A percentile compares a stretch with the other conserved stretches of the same genome.
Evolutionary conservation across 2,113 vertebrate species (phyloP).

Genomic region (Narcine bancroftii): DNA sequence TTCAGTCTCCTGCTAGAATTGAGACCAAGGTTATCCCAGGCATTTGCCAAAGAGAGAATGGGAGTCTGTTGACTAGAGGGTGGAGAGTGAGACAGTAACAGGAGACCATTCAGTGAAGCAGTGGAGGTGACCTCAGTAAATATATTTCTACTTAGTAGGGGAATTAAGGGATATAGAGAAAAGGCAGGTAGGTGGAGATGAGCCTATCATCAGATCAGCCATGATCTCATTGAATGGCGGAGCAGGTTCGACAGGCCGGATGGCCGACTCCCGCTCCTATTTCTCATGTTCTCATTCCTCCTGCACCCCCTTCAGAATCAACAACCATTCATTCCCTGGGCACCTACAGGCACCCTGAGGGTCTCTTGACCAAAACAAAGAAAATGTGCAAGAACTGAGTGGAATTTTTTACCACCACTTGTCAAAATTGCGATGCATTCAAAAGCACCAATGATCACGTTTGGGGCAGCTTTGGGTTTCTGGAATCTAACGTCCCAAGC

Average conservation of each 20-base stretch:
- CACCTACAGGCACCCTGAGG: neutral
- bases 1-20: neutral
- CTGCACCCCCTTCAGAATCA: too few relatives aligned
- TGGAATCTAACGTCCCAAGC: neutral
- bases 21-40: neutral
- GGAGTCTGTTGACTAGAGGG: too few relatives aligned
- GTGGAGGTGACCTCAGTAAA: too few relatives aligned
- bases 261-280: too few relatives aligned
- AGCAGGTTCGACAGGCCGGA: too few relatives aligned
- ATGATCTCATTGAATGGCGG: too few relatives aligned
- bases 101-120: neutral
- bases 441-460: neutral
- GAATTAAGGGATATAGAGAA: too few relatives aligned
- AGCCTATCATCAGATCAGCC: too few relatives aligned
- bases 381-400: neutral
- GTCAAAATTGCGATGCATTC: neutral
- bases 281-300: too few relatives aligned
- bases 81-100: neutral
- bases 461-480: neutral
- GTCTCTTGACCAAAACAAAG: neutral
- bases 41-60: too few relatives aligned
- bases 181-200: too few relatives aligned
- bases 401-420: neutral
- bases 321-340: neutral
- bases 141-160: too few relatives aligned